Base-by-base conservation (phyloP, 1,140 invertebrate species). In the Platorchestia sp. region DNA sequence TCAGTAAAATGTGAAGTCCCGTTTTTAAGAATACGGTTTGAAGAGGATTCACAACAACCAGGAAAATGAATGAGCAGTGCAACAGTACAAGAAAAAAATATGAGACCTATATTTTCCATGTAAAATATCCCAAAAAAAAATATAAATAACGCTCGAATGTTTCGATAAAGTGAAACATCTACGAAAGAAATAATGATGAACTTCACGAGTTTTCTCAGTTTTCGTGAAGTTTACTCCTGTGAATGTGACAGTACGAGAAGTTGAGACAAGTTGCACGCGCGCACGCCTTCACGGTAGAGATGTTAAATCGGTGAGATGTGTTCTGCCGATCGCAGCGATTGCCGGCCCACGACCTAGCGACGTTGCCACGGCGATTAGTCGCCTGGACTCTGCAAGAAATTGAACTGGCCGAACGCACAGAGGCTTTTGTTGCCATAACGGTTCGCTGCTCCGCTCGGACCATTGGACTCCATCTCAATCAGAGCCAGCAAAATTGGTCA, bases 391-490 rank as follows among this genome's bases (percentile, higher is more conserved):
- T 3, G 41, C 87, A 89, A 89, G 87, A 89, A 44, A 89, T 89
- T 44, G 87, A 89, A 89, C 87, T 89, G 87, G 43, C 87, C 41
- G 43, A 45, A 45, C 47, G 91, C 22, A 93, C 91, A 93, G 43
- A 93, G 40, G 91, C 43, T 93, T 93, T 93, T 93, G 45, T 45
- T 93, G 45, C 19, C 41, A 7, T 40, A 93, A 93, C 91, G 44
- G 45, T 93, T 40, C 41, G 40, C 6, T 93, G 91, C 91, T 93
- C 45, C 40, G 91, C 45, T 42, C 91, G 91, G 91, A 93, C 45
- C 91, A 93, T 45, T 44, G 91, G 91, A 7, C 45, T n/a, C 36
- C 91, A n/a, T 44, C 91, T 45, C 91, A 93, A 93, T 93, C 43
- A 93, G 1, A 3, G 59, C 59, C 59, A 27, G 14, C 59, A 75